Percentiles rank a stretch among this genome's conserved stretches.
Conservation (phyloP, 2,113 vertebrate genomes). For the Morone saxatilis region DNA sequence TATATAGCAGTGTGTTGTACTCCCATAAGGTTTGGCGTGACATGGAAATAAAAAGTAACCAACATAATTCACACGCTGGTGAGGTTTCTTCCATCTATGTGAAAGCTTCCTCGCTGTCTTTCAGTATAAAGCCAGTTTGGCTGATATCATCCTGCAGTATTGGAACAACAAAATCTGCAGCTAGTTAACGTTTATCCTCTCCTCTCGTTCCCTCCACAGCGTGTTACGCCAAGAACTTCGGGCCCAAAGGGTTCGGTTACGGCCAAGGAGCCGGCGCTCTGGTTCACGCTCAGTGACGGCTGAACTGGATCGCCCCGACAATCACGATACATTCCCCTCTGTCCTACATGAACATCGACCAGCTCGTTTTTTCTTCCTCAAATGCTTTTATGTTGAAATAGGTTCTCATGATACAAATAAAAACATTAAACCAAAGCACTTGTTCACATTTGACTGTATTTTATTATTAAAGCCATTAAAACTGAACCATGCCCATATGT, state of each 20-base stretch:
- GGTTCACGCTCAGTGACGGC: slow-evolving; percentile 91
- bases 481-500: slow-evolving; percentile 86
- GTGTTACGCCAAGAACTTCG: slow-evolving; percentile 97
- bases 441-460: slow-evolving; percentile 82
- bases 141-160: neutral
- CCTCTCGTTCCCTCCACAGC: slow-evolving; percentile 82
- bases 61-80: too few relatives aligned
- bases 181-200: neutral
- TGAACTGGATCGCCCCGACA: slow-evolving; percentile 37
- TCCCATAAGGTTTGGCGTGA: too few relatives aligned
- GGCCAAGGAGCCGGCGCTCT: slow-evolving; percentile 96
- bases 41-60: too few relatives aligned
- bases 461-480: slow-evolving; percentile 88
- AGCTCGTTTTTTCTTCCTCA: neutral
- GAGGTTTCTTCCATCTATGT: too few relatives aligned
- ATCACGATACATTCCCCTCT: slow-evolving; percentile 26
- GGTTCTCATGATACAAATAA: slow-evolving; percentile 39
- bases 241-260: slow-evolving; percentile 97
- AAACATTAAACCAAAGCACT: slow-evolving; percentile 29
- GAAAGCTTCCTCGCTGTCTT: too few relatives aligned
- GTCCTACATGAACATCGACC: neutral
- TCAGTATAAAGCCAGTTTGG: neutral
- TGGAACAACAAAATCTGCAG: neutral
- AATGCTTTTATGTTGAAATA: slow-evolving; percentile 1
- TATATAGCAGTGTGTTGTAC: too few relatives aligned